phyloP scores from a whole-genome alignment of 2,113 vertebrate genomes.

The Pelodiscus sinensis region DNA sequence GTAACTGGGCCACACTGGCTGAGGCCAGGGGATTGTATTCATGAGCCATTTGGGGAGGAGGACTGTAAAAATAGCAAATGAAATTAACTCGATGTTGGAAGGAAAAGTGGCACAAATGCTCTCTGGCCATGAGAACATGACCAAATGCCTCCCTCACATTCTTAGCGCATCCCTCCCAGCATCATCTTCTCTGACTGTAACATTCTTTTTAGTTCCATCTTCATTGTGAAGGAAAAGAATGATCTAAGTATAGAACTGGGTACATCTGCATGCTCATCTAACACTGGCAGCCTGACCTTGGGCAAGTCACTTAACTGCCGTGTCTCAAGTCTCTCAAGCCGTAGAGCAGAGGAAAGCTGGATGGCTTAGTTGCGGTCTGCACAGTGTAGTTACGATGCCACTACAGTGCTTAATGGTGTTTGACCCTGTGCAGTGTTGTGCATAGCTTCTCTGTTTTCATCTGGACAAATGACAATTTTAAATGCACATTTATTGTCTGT shows the following conservation, averaged over 20 bases:
- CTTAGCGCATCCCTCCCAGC: rapidly evolving
- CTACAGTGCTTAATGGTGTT: not conserved
- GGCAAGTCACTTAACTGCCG: not conserved
- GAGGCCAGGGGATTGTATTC: not conserved
- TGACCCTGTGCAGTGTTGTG: not conserved
- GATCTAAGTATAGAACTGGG: not conserved
- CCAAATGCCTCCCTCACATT: not conserved
- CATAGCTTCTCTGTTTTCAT: not conserved
- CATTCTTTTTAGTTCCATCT: rapidly evolving
- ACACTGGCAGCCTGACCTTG: not conserved
- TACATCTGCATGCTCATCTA: not conserved
- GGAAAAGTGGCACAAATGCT: not conserved
- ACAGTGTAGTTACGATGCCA: not conserved
- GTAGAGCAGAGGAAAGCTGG: not conserved
- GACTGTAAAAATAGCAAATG: not conserved
- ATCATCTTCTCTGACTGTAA: rapidly evolving
- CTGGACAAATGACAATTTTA: not conserved
- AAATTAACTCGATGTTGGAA: not conserved
- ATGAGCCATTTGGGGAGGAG: not conserved
- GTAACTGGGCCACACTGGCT: rapidly evolving
- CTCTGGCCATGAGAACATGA: not conserved
- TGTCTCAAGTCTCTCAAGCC: not conserved
- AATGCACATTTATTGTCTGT: constrained; percentile 1
- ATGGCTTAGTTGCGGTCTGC: not conserved
- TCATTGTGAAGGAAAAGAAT: not conserved